Evolutionary conservation across 2,113 vertebrate species (phyloP).

Genomic region (Mastomys coucha): DNA sequence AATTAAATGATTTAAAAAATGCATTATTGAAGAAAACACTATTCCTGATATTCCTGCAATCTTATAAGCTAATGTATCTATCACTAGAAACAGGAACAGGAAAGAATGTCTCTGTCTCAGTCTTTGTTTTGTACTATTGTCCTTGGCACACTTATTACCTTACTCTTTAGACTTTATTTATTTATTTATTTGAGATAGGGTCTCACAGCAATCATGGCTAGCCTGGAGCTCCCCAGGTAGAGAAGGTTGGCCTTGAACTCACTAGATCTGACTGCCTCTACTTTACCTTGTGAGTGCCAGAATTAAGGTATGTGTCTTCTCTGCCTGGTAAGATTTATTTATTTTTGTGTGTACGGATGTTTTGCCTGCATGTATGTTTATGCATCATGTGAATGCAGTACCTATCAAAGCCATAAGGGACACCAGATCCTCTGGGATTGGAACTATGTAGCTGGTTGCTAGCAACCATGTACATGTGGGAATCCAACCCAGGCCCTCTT

Average conservation of each 20-base stretch:
- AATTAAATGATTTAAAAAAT: slow-evolving; percentile 45
- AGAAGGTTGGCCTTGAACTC: not conserved
- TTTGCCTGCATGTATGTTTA: not conserved
- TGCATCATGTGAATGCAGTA: not conserved
- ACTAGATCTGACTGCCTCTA: not conserved
- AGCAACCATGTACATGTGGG: not conserved
- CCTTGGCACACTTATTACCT: not conserved
- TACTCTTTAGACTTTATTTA: not conserved
- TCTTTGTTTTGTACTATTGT: slow-evolving; percentile 10
- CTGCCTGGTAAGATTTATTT: not conserved
- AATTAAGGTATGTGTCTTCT: not conserved
- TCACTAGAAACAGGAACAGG: not conserved
- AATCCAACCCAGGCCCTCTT: not conserved
- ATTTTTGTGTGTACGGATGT: not conserved
- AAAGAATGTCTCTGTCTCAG: slow-evolving; percentile 11
- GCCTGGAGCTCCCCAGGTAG: not conserved
- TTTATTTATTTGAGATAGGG: not conserved
- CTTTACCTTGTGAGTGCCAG: not conserved
- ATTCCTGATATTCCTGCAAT: not conserved
- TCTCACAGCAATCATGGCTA: not conserved
- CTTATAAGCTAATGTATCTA: slow-evolving; percentile 15
- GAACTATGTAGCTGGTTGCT: not conserved
- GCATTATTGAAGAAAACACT: slow-evolving; percentile 28
- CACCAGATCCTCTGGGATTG: not conserved
- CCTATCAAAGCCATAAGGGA: not conserved